Evolutionary conservation across 2,113 vertebrate species (phyloP), one percentile per base, ranked within the genome.

Genomic region (Aviceda subcristata): DNA sequence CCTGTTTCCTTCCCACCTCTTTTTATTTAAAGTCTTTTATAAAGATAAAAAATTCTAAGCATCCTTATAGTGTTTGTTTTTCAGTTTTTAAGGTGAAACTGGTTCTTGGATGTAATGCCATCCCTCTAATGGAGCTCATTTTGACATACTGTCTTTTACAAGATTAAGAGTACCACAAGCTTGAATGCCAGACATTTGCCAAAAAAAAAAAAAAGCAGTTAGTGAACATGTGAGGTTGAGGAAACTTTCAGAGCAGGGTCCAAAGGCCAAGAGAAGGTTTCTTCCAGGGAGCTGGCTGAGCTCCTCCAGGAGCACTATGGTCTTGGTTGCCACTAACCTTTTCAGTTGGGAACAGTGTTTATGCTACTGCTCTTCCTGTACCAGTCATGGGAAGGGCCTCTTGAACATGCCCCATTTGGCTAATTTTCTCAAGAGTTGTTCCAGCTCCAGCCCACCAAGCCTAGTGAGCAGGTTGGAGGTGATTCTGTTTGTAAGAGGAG

Each of bases 291-390:
- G 27, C 39, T 59, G 56, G 36, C 41, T 67, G 38, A 48, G 69
- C 66, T 82, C 22, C 69, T 9, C 41, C 6, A 2, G 57, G 38
- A 71, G 41, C 18, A 19, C 41, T 12, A 1, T 2, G 1, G 34
- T 6, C 34, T 46, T 7, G 0, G 3, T 11, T 48, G 46, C n/a
- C 51, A 45, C 18, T 48, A 24, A 8, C 9, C 7, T 34, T 63
- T 45, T 68, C 51, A 38, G 6, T 1, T 67, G 62, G 60, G 48
- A 41, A 2, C 5, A 21, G 12, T 27, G 7, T 16, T 64, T 21
- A 29, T 9, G 15, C 14, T 50, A 4, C 30, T 56, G 69, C 30
- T 10, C 45, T 64, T 76, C 5, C 59, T 48, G 11, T 53, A 50
- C 85, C 46, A 23, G 10, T 15, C 10, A 3, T 3, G 13, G 51